Conservation (phyloP, 2,888 invertebrate species). For the Polydesmus complanatus region DNA sequence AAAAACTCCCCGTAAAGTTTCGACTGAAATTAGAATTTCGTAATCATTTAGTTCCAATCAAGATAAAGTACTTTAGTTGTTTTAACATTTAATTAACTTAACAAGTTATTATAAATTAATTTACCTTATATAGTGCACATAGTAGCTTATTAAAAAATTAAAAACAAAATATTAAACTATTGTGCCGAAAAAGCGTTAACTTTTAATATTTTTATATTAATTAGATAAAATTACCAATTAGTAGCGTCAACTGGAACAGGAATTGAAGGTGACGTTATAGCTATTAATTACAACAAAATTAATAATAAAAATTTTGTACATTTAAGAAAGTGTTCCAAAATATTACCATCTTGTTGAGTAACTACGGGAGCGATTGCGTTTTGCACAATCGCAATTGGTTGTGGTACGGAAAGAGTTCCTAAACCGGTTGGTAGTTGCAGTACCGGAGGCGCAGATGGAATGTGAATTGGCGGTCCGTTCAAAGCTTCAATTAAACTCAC, state of each 20-base stretch:
- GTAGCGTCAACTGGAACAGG: conserved; percentile 12
- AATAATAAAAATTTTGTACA: not conserved
- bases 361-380: not conserved
- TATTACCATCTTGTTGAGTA: conserved; percentile 16
- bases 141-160: conserved; percentile 12
- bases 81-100: not conserved
- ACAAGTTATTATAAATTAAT: not conserved
- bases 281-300: conserved; percentile 2
- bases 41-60: not conserved
- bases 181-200: not conserved
- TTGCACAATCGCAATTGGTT: not conserved
- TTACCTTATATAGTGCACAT: conserved; percentile 16
- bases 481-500: conserved; percentile 89
- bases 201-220: not conserved
- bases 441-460: conserved; percentile 2
- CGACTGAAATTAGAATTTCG: not conserved
- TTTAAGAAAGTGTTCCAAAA: too few species aligned
- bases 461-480: conserved; percentile 58
- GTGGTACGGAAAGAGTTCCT: not conserved
- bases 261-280: conserved; percentile 13
- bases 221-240: conserved; percentile 5
- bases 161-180: not conserved
- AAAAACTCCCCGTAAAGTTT: conserved; percentile 17
- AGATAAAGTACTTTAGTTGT: not conserved
- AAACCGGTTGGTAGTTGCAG: not conserved